These are phyloP conservation scores for Bubo blakistoni DNA, from an alignment of 2,113 vertebrate genomes.

Conservation along the genomic window DNA sequence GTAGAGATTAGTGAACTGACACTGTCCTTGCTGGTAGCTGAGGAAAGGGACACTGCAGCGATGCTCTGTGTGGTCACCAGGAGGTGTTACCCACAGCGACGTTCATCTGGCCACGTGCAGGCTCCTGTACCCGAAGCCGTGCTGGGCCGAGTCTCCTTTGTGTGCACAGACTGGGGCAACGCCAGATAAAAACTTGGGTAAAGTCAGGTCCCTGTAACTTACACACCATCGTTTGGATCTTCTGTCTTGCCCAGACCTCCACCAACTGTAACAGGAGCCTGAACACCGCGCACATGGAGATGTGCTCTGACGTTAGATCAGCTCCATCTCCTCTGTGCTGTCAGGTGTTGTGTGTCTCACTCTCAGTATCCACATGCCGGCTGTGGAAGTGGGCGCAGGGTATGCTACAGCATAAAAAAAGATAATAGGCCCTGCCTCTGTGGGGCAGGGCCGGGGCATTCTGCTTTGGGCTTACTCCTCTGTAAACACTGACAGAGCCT, in stretches of 20 bases:
- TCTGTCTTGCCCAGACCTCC: background rate
- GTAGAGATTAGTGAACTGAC: background rate
- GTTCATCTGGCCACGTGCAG: background rate
- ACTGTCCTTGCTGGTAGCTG: background rate
- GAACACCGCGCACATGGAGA: background rate
- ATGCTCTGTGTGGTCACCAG: background rate
- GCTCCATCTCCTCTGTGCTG: background rate
- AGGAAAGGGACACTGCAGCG: background rate
- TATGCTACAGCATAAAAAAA: background rate
- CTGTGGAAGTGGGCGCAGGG: background rate
- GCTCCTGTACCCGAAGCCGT: background rate
- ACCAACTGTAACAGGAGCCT: background rate
- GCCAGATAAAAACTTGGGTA: background rate
- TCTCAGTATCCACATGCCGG: background rate
- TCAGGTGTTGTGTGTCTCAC: background rate
- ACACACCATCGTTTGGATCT: background rate
- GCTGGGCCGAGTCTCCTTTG: background rate
- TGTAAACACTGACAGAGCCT: background rate
- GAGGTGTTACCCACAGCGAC: background rate
- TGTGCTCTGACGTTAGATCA: background rate
- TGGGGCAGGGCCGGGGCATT: background rate
- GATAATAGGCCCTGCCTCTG: rapidly evolving
- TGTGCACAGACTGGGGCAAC: background rate
- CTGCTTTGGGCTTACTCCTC: background rate
- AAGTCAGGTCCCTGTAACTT: background rate